Evolutionary conservation across 2,797 vertebrate species (phyloP).

Genomic region (Gymnocypris eckloni): DNA sequence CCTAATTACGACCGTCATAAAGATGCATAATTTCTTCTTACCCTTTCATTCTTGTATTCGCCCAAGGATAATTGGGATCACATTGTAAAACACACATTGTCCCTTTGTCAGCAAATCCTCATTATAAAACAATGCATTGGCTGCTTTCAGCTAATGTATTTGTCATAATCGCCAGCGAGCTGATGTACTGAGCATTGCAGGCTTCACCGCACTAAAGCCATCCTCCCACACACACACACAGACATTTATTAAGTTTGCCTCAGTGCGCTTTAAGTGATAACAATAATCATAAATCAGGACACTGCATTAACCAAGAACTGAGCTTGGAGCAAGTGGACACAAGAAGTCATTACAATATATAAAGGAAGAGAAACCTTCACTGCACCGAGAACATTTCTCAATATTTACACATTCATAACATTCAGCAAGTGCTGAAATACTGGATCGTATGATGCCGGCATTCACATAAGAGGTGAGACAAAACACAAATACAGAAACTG

Average conservation of each 20-base stretch:
- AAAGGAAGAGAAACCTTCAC: conserved; percentile 29
- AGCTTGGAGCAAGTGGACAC: conserved; percentile 38
- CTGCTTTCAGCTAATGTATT: conserved; percentile 36
- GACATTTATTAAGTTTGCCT: conserved; percentile 60
- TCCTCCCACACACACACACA: not conserved
- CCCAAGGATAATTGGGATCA: conserved; percentile 66
- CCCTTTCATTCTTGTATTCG: conserved; percentile 53
- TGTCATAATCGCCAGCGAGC: conserved; percentile 10
- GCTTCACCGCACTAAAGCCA: conserved; percentile 18
- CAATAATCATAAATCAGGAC: conserved; percentile 64
- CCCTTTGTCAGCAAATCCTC: conserved; percentile 30
- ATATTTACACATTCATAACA: conserved; percentile 44
- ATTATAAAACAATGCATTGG: conserved; percentile 38
- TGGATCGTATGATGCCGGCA: not conserved
- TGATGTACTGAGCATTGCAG: conserved; percentile 22
- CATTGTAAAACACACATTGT: conserved; percentile 59
- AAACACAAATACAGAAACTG: conserved; percentile 18
- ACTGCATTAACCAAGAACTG: conserved; percentile 52
- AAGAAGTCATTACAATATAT: conserved; percentile 42
- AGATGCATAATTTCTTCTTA: conserved; percentile 62
- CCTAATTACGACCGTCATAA: conserved; percentile 63
- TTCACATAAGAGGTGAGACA: conserved; percentile 9
- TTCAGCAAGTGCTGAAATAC: conserved; percentile 17
- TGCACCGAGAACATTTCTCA: conserved; percentile 27
- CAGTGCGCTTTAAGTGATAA: conserved; percentile 66